Percentiles rank a stretch among this genome's conserved stretches.
phyloP scores from a whole-genome alignment of 2,113 vertebrate species.

The Mormyrus iriodes region DNA sequence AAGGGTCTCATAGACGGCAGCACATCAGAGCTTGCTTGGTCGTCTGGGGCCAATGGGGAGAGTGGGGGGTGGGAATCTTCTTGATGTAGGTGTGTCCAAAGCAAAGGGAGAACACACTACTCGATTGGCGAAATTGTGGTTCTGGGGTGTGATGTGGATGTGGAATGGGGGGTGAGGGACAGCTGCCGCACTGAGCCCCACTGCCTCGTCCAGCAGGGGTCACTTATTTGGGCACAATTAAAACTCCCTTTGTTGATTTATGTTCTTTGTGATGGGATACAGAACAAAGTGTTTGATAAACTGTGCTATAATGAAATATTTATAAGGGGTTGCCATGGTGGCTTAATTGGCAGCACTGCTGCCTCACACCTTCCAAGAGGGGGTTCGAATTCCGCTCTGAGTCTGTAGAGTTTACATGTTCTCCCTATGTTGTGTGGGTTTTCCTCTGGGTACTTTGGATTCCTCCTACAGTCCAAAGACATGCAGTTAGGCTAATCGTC shows the following conservation, averaged over 20 bases:
- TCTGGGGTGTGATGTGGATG: neutral
- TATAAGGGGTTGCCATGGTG: neutral
- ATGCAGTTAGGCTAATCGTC: neutral
- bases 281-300: neutral
- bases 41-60: neutral
- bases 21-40: neutral
- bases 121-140: neutral
- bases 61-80: neutral
- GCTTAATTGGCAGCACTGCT: neutral
- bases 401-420: neutral
- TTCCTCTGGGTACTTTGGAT: neutral
- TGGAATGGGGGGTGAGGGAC: neutral
- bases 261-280: neutral
- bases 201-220: neutral
- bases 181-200: neutral
- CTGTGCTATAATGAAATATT: no score
- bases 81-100: neutral
- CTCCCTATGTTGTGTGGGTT: neutral
- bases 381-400: neutral
- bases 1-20: neutral
- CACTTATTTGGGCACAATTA: neutral
- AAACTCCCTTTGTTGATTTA: neutral
- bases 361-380: neutral
- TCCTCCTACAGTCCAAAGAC: neutral
- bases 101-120: neutral